phyloP scores from a whole-genome alignment of 2,113 vertebrate genomes.

The Alouatta palliata region DNA sequence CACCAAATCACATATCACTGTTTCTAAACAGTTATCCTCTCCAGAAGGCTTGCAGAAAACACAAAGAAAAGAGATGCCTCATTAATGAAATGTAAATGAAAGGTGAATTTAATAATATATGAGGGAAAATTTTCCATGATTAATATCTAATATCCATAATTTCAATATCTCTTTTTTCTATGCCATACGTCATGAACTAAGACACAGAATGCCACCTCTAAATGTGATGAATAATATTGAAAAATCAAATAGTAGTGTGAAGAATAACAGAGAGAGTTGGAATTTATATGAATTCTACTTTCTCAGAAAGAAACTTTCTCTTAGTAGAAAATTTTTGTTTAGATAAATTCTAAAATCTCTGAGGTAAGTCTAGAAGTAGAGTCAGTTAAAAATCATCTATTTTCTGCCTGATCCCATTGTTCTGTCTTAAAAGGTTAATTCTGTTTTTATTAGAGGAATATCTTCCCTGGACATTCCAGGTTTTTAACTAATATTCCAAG shows the following conservation, averaged over 20 bases:
- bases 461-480: background rate
- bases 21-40: background rate
- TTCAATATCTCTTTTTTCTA: background rate
- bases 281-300: background rate
- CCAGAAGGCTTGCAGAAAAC: background rate
- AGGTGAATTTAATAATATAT: background rate
- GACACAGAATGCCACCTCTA: background rate
- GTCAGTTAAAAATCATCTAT: background rate
- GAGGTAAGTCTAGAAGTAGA: background rate
- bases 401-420: background rate
- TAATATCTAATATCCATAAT: background rate
- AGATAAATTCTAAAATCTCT: background rate
- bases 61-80: background rate
- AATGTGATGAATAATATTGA: background rate
- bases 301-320: background rate
- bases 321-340: background rate
- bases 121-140: background rate
- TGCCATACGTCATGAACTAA: background rate
- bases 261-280: background rate
- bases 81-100: background rate
- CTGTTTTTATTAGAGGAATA: slow-evolving; percentile 26
- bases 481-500: background rate
- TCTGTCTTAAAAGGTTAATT: background rate
- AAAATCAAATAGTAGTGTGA: background rate
- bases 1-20: background rate